A percentile compares a stretch with the other conserved stretches of the same genome.
These are phyloP conservation scores for Dryobates pubescens DNA, from an alignment of 2,797 vertebrate genomes.

Conservation along the genomic window DNA sequence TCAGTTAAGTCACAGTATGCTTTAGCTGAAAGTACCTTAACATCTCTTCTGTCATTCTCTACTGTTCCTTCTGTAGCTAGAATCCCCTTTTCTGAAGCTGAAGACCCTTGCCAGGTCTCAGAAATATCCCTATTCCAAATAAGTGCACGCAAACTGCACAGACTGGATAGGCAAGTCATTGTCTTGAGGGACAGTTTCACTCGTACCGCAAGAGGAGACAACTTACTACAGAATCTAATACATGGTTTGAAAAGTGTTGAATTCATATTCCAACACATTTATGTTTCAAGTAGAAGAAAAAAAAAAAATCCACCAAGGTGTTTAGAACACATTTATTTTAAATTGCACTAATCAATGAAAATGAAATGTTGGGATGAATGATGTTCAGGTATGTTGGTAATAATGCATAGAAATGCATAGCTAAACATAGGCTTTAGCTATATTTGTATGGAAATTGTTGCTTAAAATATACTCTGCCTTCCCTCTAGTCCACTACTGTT, in stretches of 20 bases:
- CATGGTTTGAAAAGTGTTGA: background rate
- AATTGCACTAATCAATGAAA: background rate
- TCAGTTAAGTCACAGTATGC: background rate
- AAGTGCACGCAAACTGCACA: background rate
- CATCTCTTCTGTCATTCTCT: background rate
- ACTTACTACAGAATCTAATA: background rate
- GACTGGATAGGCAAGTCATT: background rate
- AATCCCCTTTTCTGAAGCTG: background rate
- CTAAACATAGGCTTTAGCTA: background rate
- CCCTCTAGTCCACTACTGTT: background rate
- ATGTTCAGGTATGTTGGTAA: background rate
- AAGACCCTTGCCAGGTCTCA: background rate
- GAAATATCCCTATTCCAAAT: background rate
- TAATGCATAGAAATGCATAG: background rate
- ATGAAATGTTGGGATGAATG: background rate
- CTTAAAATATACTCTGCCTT: background rate
- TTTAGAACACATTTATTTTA: background rate
- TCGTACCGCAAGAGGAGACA: background rate
- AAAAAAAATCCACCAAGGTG: background rate
- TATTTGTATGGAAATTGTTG: slow-evolving; percentile 22
- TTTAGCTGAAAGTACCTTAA: background rate
- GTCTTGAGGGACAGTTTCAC: background rate
- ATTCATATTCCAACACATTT: background rate
- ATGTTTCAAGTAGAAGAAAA: background rate
- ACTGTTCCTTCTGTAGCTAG: background rate